phyloP scores from a whole-genome alignment of 2,113 vertebrate species.

The Thunnus thynnus region DNA sequence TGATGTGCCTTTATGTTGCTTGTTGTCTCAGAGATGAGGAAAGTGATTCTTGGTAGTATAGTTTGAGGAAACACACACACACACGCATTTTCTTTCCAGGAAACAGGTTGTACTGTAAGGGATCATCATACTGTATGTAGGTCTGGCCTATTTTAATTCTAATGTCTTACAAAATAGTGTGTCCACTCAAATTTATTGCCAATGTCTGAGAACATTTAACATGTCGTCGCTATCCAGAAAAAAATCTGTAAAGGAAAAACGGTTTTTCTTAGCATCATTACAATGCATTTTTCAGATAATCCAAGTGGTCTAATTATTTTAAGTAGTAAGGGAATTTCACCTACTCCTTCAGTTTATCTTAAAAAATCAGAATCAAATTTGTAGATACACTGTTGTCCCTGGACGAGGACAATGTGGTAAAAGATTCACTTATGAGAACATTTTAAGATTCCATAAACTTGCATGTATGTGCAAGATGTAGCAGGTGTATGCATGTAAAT shows the following conservation, averaged over 20 bases:
- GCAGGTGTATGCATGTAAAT: not conserved
- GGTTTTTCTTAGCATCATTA: too few species aligned
- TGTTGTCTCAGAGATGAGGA: not conserved
- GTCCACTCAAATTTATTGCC: too few species aligned
- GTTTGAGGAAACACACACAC: not conserved
- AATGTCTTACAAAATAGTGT: not conserved
- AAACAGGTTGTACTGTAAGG: not conserved
- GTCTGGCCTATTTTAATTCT: not conserved
- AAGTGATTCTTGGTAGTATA: not conserved
- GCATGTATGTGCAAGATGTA: not conserved
- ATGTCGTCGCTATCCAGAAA: not conserved
- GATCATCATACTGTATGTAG: not conserved
- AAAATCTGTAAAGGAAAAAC: too few species aligned
- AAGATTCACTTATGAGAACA: too few species aligned
- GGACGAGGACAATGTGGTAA: too few species aligned
- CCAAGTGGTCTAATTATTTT: too few species aligned
- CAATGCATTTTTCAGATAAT: too few species aligned
- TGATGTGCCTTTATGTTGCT: not conserved
- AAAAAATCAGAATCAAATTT: too few species aligned
- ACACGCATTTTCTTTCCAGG: not conserved
- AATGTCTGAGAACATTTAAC: not conserved
- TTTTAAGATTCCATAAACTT: not conserved
- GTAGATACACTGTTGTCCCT: too few species aligned
- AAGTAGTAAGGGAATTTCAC: too few species aligned
- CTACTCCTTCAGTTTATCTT: too few species aligned